Conservation (phyloP, 2,888 invertebrate species). For the Heliconius erato region DNA sequence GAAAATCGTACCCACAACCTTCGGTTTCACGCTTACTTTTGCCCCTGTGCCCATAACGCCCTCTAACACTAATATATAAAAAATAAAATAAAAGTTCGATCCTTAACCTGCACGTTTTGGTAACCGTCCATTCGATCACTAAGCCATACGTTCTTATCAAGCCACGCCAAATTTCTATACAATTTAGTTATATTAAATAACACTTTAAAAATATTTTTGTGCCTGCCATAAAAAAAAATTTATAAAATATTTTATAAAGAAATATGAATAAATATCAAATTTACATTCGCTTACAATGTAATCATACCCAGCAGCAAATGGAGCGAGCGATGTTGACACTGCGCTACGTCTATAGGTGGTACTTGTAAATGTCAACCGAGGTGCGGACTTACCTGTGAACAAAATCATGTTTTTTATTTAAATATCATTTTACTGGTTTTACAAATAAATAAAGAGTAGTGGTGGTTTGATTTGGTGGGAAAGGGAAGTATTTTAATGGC, state of each 20-base stretch:
- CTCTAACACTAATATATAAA: too few relatives aligned
- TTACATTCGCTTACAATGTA: conserved; percentile 32
- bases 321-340: conserved; percentile 47
- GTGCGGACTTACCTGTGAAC: conserved; percentile 49
- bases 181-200: background rate
- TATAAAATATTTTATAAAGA: background rate
- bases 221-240: background rate
- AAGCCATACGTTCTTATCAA: background rate
- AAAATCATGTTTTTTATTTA: conserved; percentile 29
- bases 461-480: too few relatives aligned
- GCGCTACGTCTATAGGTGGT: conserved; percentile 32
- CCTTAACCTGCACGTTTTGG: background rate
- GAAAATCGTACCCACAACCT: too few relatives aligned
- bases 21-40: too few relatives aligned
- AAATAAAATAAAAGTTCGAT: too few relatives aligned
- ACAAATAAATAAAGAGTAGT: background rate
- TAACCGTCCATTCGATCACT: background rate
- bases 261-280: background rate
- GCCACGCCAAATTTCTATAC: background rate
- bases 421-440: background rate
- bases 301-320: conserved; percentile 41
- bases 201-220: background rate
- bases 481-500: too few relatives aligned
- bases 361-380: conserved; percentile 52
- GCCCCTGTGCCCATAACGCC: too few relatives aligned